These are phyloP conservation scores for Chromobotia macracanthus DNA, from an alignment of 2,797 vertebrate genomes.

Conservation along the genomic window DNA sequence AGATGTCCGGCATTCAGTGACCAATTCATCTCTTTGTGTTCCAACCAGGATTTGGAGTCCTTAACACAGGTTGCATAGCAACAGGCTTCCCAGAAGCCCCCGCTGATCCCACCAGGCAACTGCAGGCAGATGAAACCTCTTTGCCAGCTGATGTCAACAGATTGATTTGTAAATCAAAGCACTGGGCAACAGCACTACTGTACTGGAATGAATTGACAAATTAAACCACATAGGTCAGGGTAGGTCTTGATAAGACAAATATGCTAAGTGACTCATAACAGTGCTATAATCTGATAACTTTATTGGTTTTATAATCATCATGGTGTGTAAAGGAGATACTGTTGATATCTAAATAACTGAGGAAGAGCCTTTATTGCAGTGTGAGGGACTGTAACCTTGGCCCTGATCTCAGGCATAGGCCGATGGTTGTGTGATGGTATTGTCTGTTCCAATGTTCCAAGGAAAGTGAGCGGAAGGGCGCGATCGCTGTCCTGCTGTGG, in stretches of 20 bases:
- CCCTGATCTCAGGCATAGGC: slow-evolving; percentile 42
- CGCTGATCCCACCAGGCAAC: slow-evolving; percentile 26
- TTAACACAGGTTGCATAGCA: slow-evolving; percentile 65
- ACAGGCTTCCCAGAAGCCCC: slow-evolving; percentile 60
- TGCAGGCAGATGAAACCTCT: slow-evolving; percentile 20
- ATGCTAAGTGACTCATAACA: not conserved
- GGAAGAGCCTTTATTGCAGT: slow-evolving; percentile 48
- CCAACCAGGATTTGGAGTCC: slow-evolving; percentile 50
- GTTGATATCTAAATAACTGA: slow-evolving; percentile 21
- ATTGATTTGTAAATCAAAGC: slow-evolving; percentile 34
- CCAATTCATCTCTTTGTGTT: slow-evolving; percentile 40
- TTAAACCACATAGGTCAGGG: slow-evolving; percentile 33
- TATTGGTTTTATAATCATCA: not conserved
- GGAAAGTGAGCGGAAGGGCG: slow-evolving; percentile 74
- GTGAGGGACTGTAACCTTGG: slow-evolving; percentile 53
- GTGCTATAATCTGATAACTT: not conserved
- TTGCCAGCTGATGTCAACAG: slow-evolving; percentile 1
- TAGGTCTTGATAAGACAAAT: too few species aligned
- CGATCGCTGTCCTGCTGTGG: slow-evolving; percentile 62
- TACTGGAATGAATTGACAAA: slow-evolving; percentile 10
- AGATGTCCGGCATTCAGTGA: not conserved
- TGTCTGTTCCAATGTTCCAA: slow-evolving; percentile 46
- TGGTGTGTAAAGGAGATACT: not conserved
- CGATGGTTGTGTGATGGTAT: slow-evolving; percentile 41
- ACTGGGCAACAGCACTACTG: slow-evolving; percentile 28